phyloP scores from a whole-genome alignment of 2,797 vertebrate genomes.

The Botia almorhae region DNA sequence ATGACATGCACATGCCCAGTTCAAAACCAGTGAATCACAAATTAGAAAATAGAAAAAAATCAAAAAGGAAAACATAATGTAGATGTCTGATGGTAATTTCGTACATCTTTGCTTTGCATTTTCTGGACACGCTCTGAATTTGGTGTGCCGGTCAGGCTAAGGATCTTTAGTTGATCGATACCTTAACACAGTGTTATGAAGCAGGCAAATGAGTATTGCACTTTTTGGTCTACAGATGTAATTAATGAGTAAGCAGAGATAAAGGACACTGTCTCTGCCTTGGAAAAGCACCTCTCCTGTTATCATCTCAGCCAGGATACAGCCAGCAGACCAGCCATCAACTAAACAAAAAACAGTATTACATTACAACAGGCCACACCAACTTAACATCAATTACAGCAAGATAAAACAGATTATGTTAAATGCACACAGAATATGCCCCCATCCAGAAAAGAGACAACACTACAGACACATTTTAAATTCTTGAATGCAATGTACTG shows the following conservation, averaged over 20 bases:
- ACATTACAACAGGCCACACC: too few species aligned
- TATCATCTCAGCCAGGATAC: constrained; percentile 85
- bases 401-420: too few species aligned
- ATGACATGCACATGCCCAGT: background rate
- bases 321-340: constrained; percentile 85
- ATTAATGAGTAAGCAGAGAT: background rate
- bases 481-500: background rate
- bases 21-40: background rate
- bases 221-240: background rate
- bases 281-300: constrained; percentile 80
- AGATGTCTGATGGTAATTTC: constrained; percentile 39
- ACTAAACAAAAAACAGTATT: constrained; percentile 65
- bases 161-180: constrained; percentile 84
- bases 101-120: constrained; percentile 86
- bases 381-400: too few species aligned
- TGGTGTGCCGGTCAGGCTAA: constrained; percentile 80
- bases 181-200: constrained; percentile 71
- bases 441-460: background rate
- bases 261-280: constrained; percentile 84
- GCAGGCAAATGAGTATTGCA: background rate
- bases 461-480: background rate
- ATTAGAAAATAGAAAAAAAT: background rate
- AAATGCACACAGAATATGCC: too few species aligned
- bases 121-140: constrained; percentile 74
- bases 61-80: background rate